Evolutionary conservation across 2,113 vertebrate species (phyloP).

Genomic region (Dipodomys spectabilis): DNA sequence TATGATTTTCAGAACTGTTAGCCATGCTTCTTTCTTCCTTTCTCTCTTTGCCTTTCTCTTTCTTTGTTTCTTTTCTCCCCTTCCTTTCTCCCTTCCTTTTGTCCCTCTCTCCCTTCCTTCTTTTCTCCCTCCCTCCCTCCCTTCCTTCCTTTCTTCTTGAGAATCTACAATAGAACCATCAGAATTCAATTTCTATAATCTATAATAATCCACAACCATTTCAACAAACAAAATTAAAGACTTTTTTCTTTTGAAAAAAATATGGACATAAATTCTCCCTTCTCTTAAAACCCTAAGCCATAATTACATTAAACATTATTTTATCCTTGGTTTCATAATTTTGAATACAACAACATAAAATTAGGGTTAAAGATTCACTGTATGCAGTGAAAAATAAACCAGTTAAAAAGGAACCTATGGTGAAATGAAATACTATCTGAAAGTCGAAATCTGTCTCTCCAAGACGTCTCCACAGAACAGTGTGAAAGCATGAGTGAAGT

Average conservation of each 20-base stretch:
- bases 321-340: neutral
- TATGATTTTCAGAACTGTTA: neutral
- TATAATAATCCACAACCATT: neutral
- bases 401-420: neutral
- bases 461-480: neutral
- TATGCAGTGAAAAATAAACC: neutral
- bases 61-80: no score
- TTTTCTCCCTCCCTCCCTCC: no score
- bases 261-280: neutral
- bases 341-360: neutral
- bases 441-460: neutral
- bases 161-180: neutral
- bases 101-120: no score
- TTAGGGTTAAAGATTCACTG: neutral
- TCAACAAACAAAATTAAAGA: neutral
- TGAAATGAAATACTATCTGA: neutral
- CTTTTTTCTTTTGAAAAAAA: neutral
- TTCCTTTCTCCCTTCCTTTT: no score
- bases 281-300: neutral
- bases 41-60: no score
- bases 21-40: no score
- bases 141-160: neutral
- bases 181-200: neutral
- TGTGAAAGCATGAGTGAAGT: neutral
- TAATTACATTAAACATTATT: neutral